Evolutionary conservation across 2,888 invertebrate genomes (phyloP), one percentile per base, ranked within the genome.

Genomic region (Temnothorax unifasciatus): DNA sequence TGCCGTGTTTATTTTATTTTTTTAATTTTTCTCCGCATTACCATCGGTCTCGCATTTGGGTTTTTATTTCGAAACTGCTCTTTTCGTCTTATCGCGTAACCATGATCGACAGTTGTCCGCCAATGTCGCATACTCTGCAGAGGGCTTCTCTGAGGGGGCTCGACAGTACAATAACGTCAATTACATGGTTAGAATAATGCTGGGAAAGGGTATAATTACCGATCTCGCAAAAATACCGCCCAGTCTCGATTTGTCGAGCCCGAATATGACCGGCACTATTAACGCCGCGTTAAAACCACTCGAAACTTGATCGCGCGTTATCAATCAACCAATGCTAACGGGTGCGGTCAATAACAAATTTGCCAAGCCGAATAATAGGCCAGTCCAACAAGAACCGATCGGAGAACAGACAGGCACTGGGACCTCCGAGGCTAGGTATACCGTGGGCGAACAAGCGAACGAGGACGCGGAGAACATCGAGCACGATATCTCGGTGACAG

Each of bases 71-170:
- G n/a, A n/a, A n/a, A n/a, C n/a, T n/a, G n/a, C n/a, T n/a, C n/a
- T n/a, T n/a, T n/a, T n/a, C n/a, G n/a, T n/a, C n/a, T n/a, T n/a
- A n/a, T n/a, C n/a, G n/a, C n/a, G n/a, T n/a, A n/a, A 97, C 97
- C 21, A 97, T 98, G 96, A 97, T 98, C 82, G 98, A 98, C 90
- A 97, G 97, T 64, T 98, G 98, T 92, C 97, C 98, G 59, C 96
- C 97, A 0, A 95, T 96, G 0, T 95, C 96, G 61, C 95, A 95
- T 15, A 94, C 95, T 82, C 95, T 96, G 34, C 87, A 95, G 73
- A 94, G 94, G 41, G 92, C 92, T 1, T 93, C 95, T 0, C 77
- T 95, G 3, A 95, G 95, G 74, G 92, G n/a, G n/a, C 95, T 44
- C 95, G 96, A 77, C 96, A 96, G 85, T 95, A 95, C 90, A 95